Conservation (phyloP, 1,140 invertebrate genomes). For the Mycetomoellerius zeteki region DNA sequence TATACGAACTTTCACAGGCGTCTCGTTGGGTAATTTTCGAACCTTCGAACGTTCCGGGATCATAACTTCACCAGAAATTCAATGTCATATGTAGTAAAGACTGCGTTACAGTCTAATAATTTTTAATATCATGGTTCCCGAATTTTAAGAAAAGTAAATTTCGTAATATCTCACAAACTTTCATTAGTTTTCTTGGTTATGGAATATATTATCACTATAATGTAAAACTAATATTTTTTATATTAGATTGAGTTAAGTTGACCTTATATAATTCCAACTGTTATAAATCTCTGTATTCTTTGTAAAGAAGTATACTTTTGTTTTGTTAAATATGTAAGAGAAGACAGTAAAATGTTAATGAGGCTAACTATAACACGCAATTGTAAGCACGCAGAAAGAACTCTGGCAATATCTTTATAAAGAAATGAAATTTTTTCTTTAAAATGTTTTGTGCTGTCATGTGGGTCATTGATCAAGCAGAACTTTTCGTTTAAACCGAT, state of each 20-base stretch:
- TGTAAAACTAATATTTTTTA: slow-evolving; percentile 9
- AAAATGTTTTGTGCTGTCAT: neutral
- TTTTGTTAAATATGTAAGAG: slow-evolving; percentile 25
- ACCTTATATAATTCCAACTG: neutral
- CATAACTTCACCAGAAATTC: neutral
- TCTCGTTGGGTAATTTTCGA: neutral
- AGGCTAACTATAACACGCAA: slow-evolving; percentile 74
- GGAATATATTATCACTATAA: neutral
- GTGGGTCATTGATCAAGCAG: too few species aligned
- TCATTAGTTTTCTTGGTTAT: neutral
- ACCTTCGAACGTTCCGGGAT: neutral
- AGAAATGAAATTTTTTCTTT: neutral
- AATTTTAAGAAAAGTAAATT: neutral
- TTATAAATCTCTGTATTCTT: neutral
- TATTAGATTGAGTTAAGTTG: neutral
- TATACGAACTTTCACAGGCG: slow-evolving; percentile 10
- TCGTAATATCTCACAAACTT: neutral
- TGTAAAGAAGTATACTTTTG: slow-evolving; percentile 1
- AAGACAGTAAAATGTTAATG: slow-evolving; percentile 35
- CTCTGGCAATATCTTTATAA: neutral
- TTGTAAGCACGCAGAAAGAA: neutral
- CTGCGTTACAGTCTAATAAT: neutral
- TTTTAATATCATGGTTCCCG: neutral
- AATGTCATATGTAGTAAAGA: neutral
- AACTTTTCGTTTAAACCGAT: too few species aligned